A percentile compares a stretch with the other conserved stretches of the same genome.
These are phyloP conservation scores for Trematocara stigmaticum DNA, from an alignment of 2,113 vertebrate genomes.

Conservation along the genomic window DNA sequence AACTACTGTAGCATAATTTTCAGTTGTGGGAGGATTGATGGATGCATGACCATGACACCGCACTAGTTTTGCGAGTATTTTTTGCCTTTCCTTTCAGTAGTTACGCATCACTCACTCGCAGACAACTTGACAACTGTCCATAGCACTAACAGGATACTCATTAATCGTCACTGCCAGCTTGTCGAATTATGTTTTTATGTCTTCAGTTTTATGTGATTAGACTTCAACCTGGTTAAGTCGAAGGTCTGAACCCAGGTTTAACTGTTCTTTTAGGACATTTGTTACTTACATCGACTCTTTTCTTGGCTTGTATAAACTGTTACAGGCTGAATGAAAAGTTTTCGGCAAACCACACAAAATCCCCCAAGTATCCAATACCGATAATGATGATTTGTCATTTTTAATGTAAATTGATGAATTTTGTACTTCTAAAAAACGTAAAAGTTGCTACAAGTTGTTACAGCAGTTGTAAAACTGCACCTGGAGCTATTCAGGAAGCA, in stretches of 20 bases:
- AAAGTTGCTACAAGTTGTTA: background rate
- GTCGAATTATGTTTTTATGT: background rate
- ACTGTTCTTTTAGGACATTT: background rate
- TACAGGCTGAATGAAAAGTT: background rate
- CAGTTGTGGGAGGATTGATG: background rate
- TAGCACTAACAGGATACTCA: background rate
- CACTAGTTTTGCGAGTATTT: background rate
- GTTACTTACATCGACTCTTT: background rate
- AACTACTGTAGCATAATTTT: background rate
- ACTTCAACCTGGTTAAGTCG: background rate
- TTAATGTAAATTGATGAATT: background rate
- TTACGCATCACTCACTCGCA: background rate
- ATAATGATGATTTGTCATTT: background rate
- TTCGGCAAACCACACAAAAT: background rate
- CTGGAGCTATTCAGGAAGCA: background rate
- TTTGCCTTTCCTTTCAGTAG: background rate
- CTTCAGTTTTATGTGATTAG: background rate
- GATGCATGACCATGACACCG: fast-evolving
- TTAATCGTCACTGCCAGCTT: fast-evolving
- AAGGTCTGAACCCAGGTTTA: background rate
- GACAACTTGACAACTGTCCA: background rate
- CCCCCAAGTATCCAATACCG: fast-evolving
- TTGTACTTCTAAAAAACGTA: fast-evolving
- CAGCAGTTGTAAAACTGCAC: background rate
- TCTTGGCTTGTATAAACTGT: background rate